Conservation (phyloP, 2,113 vertebrate genomes). For the Podilymbus podiceps region DNA sequence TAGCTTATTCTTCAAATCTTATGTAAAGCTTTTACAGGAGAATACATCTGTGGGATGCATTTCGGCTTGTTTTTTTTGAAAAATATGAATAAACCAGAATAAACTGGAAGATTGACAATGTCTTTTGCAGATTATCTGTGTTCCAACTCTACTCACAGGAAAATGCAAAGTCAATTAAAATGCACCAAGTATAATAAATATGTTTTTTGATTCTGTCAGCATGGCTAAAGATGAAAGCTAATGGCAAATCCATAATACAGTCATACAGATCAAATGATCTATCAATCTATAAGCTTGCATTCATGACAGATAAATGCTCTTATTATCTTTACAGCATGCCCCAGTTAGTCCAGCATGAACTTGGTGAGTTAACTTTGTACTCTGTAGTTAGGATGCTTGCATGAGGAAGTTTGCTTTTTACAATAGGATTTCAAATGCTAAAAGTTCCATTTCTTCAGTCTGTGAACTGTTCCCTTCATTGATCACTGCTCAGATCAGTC, state of each 20-base stretch:
- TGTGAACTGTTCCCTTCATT: background rate
- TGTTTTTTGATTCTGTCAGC: conserved; percentile 17
- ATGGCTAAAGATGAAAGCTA: conserved; percentile 37
- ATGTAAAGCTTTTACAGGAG: background rate
- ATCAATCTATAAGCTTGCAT: conserved; percentile 9
- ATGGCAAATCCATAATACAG: conserved; percentile 37
- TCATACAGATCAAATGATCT: conserved; percentile 35
- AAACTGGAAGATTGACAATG: conserved; percentile 3
- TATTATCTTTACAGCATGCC: background rate
- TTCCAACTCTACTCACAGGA: background rate
- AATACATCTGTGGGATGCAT: background rate
- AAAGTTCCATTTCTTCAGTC: background rate
- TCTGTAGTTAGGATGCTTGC: background rate
- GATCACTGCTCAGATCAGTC: background rate
- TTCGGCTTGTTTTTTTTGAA: background rate
- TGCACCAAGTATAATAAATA: conserved; percentile 31
- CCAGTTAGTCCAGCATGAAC: background rate
- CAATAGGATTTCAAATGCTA: background rate
- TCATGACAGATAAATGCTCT: conserved; percentile 30
- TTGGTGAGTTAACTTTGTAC: background rate
- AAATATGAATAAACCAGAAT: conserved; percentile 8
- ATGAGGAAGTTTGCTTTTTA: background rate
- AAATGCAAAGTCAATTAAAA: conserved; percentile 47
- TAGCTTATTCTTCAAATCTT: conserved; percentile 6
- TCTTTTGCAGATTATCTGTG: conserved; percentile 2